Conservation (phyloP, 2,888 invertebrate genomes). For the Formica aserva region DNA sequence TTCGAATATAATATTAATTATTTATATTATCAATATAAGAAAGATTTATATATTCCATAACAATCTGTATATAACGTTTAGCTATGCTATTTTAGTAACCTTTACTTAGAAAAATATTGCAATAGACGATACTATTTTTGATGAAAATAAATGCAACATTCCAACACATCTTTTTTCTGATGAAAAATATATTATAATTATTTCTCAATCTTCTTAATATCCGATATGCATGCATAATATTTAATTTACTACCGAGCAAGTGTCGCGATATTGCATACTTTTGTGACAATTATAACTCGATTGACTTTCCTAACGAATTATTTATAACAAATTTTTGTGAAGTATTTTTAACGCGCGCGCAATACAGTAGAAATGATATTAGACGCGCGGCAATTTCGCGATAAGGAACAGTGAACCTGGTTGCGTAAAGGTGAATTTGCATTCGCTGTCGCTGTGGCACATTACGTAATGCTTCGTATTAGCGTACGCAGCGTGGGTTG, state of each 20-base stretch:
- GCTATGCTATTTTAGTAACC: background rate
- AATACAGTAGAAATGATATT: slow-evolving; percentile 29
- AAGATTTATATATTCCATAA: background rate
- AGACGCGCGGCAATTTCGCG: slow-evolving; percentile 37
- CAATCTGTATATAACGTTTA: background rate
- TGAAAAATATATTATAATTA: background rate
- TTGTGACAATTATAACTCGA: background rate
- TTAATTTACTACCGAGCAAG: background rate
- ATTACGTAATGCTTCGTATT: slow-evolving; percentile 49
- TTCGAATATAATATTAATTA: background rate
- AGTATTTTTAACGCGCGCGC: slow-evolving; percentile 4
- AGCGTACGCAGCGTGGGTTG: slow-evolving; percentile 29
- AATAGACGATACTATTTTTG: background rate
- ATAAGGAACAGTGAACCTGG: slow-evolving; percentile 41
- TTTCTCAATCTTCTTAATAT: background rate
- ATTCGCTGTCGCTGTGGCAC: slow-evolving; percentile 30
- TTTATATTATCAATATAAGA: slow-evolving; percentile 1
- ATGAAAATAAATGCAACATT: background rate
- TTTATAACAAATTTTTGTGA: slow-evolving; percentile 22
- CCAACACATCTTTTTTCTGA: background rate
- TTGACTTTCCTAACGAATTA: slow-evolving; percentile 8
- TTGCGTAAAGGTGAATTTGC: slow-evolving; percentile 51
- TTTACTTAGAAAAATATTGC: background rate
- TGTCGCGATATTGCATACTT: background rate
- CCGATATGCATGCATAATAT: background rate